These are phyloP conservation scores for Tiaroga cobitis DNA, from an alignment of 2,797 vertebrate species.

Conservation along the genomic window DNA sequence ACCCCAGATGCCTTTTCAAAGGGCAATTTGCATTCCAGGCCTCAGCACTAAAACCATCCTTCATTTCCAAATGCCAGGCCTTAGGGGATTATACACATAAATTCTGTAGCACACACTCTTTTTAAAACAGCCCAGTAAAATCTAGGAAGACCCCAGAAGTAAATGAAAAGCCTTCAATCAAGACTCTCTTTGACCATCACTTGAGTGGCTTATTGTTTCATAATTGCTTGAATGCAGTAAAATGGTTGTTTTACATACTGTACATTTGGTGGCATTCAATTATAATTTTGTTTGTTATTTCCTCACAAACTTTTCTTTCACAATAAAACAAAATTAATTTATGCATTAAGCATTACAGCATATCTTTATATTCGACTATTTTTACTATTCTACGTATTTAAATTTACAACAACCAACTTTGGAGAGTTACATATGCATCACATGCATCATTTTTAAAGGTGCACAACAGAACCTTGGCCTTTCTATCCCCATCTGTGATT, in stretches of 20 bases:
- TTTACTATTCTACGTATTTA: not conserved
- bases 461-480: not conserved
- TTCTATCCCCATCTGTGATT: not conserved
- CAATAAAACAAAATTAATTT: not conserved
- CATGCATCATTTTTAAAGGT: not conserved
- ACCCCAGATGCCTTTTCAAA: conserved; percentile 49
- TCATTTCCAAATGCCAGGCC: conserved; percentile 61
- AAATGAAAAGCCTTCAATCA: not conserved
- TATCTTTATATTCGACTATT: not conserved
- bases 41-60: conserved; percentile 45
- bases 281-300: not conserved
- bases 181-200: not conserved
- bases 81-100: conserved; percentile 50
- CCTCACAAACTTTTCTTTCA: not conserved
- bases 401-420: not conserved
- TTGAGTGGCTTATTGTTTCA: not conserved
- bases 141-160: not conserved
- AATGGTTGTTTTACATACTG: not conserved
- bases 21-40: conserved; percentile 51
- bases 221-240: not conserved
- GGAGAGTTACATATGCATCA: not conserved
- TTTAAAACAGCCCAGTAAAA: conserved; percentile 39
- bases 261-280: not conserved
- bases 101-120: conserved; percentile 29
- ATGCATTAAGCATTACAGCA: not conserved